These are phyloP conservation scores for Drosophila chauvacae DNA, from an alignment of 1,140 invertebrate genomes.

Conservation along the genomic window DNA sequence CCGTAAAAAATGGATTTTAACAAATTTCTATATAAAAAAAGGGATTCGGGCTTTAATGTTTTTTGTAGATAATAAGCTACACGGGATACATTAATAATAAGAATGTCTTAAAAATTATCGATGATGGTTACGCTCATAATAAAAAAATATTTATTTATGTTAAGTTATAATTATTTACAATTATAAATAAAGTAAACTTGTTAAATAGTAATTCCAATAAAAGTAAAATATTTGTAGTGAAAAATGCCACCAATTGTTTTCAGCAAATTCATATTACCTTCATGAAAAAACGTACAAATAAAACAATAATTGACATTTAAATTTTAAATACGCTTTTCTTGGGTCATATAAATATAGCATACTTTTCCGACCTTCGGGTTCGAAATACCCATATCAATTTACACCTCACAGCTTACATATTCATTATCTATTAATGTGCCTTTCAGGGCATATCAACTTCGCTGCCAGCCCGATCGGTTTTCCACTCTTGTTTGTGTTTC, in stretches of 20 bases:
- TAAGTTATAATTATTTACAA: background rate
- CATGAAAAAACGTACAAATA: background rate
- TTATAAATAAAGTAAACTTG: background rate
- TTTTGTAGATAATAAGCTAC: background rate
- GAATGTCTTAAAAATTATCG: background rate
- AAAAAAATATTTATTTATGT: background rate
- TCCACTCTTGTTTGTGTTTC: slow-evolving; percentile 33
- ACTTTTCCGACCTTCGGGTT: slow-evolving; percentile 33
- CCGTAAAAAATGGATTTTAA: background rate
- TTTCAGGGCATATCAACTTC: slow-evolving; percentile 43
- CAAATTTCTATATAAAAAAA: background rate
- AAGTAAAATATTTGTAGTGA: background rate
- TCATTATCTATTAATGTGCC: slow-evolving; percentile 41
- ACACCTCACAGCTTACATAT: slow-evolving; percentile 19
- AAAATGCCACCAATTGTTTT: background rate
- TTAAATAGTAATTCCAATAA: no score
- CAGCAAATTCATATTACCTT: background rate
- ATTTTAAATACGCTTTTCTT: background rate
- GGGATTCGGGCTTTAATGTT: background rate
- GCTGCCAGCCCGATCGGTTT: slow-evolving; percentile 1
- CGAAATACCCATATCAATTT: slow-evolving; percentile 35
- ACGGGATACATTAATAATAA: background rate
- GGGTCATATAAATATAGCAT: slow-evolving; percentile 29
- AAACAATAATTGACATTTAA: background rate
- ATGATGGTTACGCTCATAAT: no score